Percentiles rank a stretch among this genome's conserved stretches.
Conservation (phyloP, 2,888 invertebrate genomes). For the Diarsia brunnea region DNA sequence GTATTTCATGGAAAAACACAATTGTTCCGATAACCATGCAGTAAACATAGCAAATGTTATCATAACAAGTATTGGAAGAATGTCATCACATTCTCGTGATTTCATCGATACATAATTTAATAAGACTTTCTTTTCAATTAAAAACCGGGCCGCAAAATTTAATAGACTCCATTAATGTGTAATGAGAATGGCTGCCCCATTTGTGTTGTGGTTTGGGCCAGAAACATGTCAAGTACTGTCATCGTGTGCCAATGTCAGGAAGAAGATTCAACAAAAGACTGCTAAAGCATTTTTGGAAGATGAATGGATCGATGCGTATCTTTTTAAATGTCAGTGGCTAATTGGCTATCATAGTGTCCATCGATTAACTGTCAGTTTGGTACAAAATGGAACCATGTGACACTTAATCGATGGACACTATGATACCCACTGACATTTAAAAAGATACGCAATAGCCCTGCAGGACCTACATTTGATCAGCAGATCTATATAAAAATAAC, state of each 20-base stretch:
- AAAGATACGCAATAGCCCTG: no score
- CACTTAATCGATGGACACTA: no score
- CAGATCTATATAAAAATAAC: neutral
- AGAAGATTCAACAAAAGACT: neutral
- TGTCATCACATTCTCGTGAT: conserved; percentile 11
- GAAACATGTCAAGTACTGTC: neutral
- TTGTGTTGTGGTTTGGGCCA: no score
- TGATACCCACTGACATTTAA: no score
- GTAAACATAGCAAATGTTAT: conserved; percentile 31
- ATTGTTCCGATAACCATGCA: neutral
- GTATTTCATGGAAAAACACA: conserved; percentile 3
- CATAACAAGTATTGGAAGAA: conserved; percentile 39
- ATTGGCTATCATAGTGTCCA: no score
- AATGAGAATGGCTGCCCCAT: no score
- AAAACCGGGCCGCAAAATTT: neutral
- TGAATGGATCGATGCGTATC: neutral
- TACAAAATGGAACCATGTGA: no score
- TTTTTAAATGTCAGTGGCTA: no score
- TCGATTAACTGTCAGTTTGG: no score
- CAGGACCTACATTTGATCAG: neutral
- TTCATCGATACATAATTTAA: conserved; percentile 43
- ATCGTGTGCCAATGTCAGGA: neutral
- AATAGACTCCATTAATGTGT: no score
- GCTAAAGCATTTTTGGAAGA: neutral
- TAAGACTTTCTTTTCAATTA: conserved; percentile 10